Evolutionary conservation across 1,140 invertebrate genomes (phyloP).

Genomic region (Subanguina moxae): DNA sequence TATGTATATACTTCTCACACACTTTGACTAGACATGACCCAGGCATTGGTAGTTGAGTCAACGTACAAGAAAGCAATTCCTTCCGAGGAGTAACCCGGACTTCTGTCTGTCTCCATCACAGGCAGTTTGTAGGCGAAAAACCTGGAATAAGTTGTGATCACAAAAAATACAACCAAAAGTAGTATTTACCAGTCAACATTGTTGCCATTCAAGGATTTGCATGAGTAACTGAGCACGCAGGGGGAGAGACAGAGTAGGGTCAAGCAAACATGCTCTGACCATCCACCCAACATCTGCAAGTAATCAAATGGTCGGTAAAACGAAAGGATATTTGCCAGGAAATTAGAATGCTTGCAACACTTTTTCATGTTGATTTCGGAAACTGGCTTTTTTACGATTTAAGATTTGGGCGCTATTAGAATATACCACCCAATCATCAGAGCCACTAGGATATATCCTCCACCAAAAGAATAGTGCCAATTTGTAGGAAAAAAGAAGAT

Average conservation of each 20-base stretch:
- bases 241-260: background rate
- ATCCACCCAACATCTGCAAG: background rate
- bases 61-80: constrained; percentile 36
- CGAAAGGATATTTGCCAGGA: too few relatives aligned
- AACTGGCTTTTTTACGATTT: too few relatives aligned
- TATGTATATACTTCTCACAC: constrained; percentile 17
- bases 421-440: too few relatives aligned
- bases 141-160: constrained; percentile 6
- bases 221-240: constrained; percentile 16
- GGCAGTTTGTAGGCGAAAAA: constrained; percentile 41
- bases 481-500: too few relatives aligned
- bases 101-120: constrained; percentile 11
- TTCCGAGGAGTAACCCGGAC: constrained; percentile 6
- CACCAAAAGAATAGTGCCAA: too few relatives aligned
- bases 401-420: too few relatives aligned
- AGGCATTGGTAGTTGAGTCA: constrained; percentile 20
- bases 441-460: too few relatives aligned
- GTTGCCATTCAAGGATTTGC: constrained; percentile 25
- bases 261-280: background rate
- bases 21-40: constrained; percentile 21
- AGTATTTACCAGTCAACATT: constrained; percentile 37
- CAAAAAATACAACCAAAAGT: background rate
- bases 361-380: too few relatives aligned
- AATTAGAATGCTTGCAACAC: too few relatives aligned
- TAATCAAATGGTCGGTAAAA: too few relatives aligned